Percentiles rank a stretch among this genome's conserved stretches.
These are phyloP conservation scores for Pituophis catenifer DNA, from an alignment of 2,113 vertebrate genomes.

Conservation along the genomic window DNA sequence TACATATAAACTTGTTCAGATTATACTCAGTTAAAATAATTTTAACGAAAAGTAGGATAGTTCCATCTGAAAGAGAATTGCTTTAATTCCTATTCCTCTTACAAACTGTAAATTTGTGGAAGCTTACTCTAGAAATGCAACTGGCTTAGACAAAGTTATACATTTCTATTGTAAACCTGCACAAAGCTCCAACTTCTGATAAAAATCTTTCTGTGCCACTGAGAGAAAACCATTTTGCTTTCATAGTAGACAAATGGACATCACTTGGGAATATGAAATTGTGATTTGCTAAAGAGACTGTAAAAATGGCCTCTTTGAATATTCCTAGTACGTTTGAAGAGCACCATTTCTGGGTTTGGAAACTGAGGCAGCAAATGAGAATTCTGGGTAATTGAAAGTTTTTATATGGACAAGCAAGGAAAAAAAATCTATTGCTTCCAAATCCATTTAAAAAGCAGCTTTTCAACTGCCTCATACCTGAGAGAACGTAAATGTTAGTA, in stretches of 20 bases:
- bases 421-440: not conserved
- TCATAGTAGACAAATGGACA: not conserved
- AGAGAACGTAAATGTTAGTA: not conserved
- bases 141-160: not conserved
- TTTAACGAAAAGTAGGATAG: not conserved
- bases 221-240: not conserved
- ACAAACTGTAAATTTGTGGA: not conserved
- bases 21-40: slow-evolving; percentile 5
- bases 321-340: not conserved
- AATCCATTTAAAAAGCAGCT: not conserved
- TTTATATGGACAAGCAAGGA: not conserved
- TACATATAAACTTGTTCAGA: not conserved
- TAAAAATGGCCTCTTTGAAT: not conserved
- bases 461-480: not conserved
- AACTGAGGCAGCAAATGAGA: not conserved
- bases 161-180: not conserved
- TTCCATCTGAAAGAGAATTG: not conserved
- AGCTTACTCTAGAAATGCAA: slow-evolving; percentile 16
- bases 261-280: not conserved
- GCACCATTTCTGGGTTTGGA: not conserved
- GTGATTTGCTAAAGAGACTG: not conserved
- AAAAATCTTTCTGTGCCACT: not conserved
- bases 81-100: not conserved
- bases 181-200: not conserved
- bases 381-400: not conserved